phyloP scores from a whole-genome alignment of 2,113 vertebrate genomes.

The Riparia riparia region DNA sequence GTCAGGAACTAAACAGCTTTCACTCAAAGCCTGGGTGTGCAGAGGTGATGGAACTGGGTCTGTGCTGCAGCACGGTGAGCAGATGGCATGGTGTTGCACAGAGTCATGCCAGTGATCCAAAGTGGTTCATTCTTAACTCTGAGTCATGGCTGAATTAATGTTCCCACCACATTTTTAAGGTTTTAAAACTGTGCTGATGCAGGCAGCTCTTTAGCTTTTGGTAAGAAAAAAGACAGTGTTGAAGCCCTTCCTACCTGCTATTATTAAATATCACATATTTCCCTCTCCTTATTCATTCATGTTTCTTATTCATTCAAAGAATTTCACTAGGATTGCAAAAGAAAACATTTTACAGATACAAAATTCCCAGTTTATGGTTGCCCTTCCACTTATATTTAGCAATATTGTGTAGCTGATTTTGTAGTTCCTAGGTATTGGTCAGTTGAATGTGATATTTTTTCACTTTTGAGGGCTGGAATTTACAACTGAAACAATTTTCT shows the following conservation, averaged over 20 bases:
- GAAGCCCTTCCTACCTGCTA: not conserved
- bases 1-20: not conserved
- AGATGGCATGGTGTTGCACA: fast-evolving
- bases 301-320: not conserved
- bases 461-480: not conserved
- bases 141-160: constrained; percentile 46
- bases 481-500: not conserved
- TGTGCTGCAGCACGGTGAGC: fast-evolving
- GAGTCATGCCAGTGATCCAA: constrained; percentile 20
- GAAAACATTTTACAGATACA: not conserved
- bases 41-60: not conserved
- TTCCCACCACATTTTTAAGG: not conserved
- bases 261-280: not conserved
- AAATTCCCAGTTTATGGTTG: not conserved
- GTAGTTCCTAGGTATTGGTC: fast-evolving
- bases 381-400: not conserved
- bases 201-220: not conserved
- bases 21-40: not conserved
- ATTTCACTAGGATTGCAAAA: not conserved
- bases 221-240: not conserved
- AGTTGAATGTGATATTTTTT: not conserved
- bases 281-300: fast-evolving
- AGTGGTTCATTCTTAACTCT: not conserved
- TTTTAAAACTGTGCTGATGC: not conserved
- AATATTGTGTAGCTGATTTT: not conserved